Percentiles rank a stretch among this genome's conserved stretches.
These are phyloP conservation scores for Rhynchotus rufescens DNA, from an alignment of 2,797 vertebrate species.

Conservation along the genomic window DNA sequence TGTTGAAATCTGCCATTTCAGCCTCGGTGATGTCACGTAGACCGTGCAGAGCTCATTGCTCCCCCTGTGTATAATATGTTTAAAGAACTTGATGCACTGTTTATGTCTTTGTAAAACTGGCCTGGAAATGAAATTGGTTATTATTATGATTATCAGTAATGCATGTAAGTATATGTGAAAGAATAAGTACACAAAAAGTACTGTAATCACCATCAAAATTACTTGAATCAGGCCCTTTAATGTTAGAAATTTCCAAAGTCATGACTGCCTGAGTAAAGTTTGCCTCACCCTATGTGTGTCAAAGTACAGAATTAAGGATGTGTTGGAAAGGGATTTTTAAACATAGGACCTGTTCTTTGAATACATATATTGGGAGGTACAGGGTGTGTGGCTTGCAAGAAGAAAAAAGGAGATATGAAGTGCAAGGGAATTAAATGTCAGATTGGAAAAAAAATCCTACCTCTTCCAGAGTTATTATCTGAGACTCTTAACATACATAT, in stretches of 20 bases:
- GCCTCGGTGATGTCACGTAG: not conserved
- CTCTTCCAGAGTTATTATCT: not conserved
- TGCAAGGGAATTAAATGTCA: not conserved
- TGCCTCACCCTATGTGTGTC: not conserved
- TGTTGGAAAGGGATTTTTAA: not conserved
- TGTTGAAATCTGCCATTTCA: slow-evolving; percentile 4
- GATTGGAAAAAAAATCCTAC: not conserved
- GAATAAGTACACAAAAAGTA: not conserved
- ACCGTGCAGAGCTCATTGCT: not conserved
- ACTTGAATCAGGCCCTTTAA: not conserved
- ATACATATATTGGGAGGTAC: not conserved
- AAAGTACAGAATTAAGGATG: not conserved
- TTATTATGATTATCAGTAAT: not conserved
- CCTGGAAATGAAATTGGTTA: not conserved
- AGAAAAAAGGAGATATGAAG: not conserved
- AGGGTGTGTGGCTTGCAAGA: not conserved
- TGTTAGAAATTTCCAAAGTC: not conserved
- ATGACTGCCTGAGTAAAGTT: not conserved
- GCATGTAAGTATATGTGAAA: not conserved
- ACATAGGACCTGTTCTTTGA: not conserved
- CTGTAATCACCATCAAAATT: not conserved
- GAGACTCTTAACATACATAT: not conserved
- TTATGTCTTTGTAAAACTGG: not conserved
- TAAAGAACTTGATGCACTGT: not conserved
- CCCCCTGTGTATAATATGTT: not conserved